Percentiles rank a stretch among this genome's conserved stretches.
These are phyloP conservation scores for Phortica magna DNA, from an alignment of 2,888 invertebrate species.

Conservation along the genomic window DNA sequence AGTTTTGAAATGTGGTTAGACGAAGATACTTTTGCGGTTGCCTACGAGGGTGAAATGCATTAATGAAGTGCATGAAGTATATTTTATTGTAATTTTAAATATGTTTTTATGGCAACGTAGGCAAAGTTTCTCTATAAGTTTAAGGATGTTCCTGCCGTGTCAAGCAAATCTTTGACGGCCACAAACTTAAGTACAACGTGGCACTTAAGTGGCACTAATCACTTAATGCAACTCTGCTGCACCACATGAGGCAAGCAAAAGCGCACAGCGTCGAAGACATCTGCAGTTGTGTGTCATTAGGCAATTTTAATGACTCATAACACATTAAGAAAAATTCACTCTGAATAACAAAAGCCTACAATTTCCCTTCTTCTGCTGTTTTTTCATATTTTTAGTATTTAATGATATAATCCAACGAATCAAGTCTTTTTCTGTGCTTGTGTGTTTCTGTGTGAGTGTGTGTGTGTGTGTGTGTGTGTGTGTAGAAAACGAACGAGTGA, in stretches of 20 bases:
- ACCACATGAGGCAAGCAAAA: too few species aligned
- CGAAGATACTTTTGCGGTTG: neutral
- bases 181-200: neutral
- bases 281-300: neutral
- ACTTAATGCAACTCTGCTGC: too few species aligned
- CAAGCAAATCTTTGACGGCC: neutral
- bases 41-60: too few species aligned
- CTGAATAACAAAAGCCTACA: neutral
- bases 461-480: too few species aligned
- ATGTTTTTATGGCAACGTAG: too few species aligned
- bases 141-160: too few species aligned
- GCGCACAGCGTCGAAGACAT: neutral
- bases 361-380: neutral
- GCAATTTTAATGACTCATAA: neutral
- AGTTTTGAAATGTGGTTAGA: slow-evolving; percentile 25
- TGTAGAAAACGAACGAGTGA: neutral
- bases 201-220: neutral
- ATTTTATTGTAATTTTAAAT: too few species aligned
- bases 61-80: too few species aligned
- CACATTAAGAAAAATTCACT: neutral
- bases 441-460: too few species aligned
- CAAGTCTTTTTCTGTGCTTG: neutral
- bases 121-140: too few species aligned
- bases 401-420: neutral
- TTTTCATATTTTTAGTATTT: neutral